A percentile compares a stretch with the other conserved stretches of the same genome.
phyloP scores from a whole-genome alignment of 2,797 vertebrate genomes.

The Chaunax sp. region DNA sequence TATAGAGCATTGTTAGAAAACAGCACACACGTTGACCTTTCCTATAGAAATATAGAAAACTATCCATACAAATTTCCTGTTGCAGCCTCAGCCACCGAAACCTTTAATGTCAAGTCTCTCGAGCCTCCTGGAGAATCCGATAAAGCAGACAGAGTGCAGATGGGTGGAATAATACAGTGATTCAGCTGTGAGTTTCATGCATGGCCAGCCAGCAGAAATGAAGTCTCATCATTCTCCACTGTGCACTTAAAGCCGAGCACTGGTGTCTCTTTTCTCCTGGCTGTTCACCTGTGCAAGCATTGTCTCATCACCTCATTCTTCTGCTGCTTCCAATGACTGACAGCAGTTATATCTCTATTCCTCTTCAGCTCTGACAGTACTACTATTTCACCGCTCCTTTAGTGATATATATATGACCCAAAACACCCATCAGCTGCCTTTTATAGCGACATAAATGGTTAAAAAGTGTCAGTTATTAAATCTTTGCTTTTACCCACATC shows the following conservation, averaged over 20 bases:
- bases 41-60: constrained; percentile 30
- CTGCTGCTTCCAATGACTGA: constrained; percentile 21
- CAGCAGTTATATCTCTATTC: neutral
- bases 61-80: constrained; percentile 8
- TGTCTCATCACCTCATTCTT: constrained; percentile 13
- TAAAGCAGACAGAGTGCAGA: constrained; percentile 43
- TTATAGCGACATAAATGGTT: too few species aligned
- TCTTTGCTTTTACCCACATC: too few species aligned
- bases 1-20: constrained; percentile 13
- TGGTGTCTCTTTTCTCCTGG: constrained; percentile 24
- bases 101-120: constrained; percentile 34
- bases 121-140: constrained; percentile 39
- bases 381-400: neutral
- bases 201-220: constrained; percentile 29
- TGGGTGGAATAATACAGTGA: constrained; percentile 56
- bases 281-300: constrained; percentile 10
- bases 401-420: too few species aligned
- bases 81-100: constrained; percentile 14
- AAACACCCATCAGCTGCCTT: too few species aligned
- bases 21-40: constrained; percentile 29
- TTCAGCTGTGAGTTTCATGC: constrained; percentile 58
- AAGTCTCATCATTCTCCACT: constrained; percentile 19
- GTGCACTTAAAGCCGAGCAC: constrained; percentile 23
- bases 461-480: too few species aligned
- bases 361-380: neutral